These are phyloP conservation scores for Sarcophaga variegata DNA, from an alignment of 2,888 invertebrate genomes.

Conservation along the genomic window DNA sequence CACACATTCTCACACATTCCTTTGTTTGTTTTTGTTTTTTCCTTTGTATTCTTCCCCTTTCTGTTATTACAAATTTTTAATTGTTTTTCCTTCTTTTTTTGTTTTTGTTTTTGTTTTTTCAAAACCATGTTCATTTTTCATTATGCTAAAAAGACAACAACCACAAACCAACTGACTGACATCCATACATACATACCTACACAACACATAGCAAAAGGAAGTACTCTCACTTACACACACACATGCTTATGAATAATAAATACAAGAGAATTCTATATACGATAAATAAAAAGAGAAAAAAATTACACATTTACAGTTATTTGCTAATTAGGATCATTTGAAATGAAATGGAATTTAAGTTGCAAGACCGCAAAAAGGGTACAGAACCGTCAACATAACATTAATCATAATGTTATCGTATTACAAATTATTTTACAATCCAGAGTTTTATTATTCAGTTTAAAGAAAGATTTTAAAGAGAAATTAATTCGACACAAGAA, in stretches of 20 bases:
- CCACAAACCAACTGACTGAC: conserved; percentile 36
- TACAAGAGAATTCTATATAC: not conserved
- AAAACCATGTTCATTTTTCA: conserved; percentile 46
- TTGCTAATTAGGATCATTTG: conserved; percentile 21
- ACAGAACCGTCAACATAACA: no score
- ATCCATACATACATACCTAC: not conserved
- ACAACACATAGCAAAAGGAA: not conserved
- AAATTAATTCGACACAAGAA: no score
- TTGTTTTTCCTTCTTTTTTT: not conserved
- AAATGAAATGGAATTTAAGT: not conserved
- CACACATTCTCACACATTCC: no score
- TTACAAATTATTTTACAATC: no score
- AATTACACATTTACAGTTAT: not conserved
- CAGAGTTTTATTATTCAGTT: no score
- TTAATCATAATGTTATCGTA: no score
- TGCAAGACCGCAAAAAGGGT: no score
- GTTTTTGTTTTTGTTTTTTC: not conserved
- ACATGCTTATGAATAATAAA: conserved; percentile 7
- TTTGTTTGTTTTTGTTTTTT: no score
- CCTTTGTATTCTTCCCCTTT: not conserved
- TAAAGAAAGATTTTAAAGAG: no score
- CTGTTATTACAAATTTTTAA: not conserved
- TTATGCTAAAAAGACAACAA: conserved; percentile 32
- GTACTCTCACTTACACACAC: not conserved
- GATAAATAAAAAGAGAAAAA: not conserved